A percentile compares a stretch with the other conserved stretches of the same genome.
These are phyloP conservation scores for Ladona fulva DNA, from an alignment of 1,140 invertebrate genomes.

Conservation along the genomic window DNA sequence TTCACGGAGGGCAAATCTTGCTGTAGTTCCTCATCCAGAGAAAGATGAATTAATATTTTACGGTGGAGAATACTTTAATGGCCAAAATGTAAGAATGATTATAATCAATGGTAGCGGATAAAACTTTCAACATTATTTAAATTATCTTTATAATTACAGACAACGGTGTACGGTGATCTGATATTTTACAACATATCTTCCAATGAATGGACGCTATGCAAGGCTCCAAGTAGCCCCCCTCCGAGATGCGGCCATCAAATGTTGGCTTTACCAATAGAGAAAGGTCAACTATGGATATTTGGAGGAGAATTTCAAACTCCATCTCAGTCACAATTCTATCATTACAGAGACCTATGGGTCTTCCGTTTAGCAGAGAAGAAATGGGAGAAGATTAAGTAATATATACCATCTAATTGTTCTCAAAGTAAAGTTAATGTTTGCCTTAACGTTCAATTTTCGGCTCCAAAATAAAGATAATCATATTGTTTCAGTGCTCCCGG, in stretches of 20 bases:
- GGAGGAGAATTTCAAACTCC: slow-evolving; percentile 88
- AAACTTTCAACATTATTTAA: not conserved
- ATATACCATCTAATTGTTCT: not conserved
- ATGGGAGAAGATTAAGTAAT: slow-evolving; percentile 77
- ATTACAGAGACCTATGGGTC: slow-evolving; percentile 88
- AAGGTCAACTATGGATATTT: slow-evolving; percentile 66
- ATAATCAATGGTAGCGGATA: not conserved
- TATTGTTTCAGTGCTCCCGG: slow-evolving; percentile 45
- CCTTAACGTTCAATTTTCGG: not conserved
- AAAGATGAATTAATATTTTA: slow-evolving; percentile 85
- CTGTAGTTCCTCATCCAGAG: slow-evolving; percentile 69
- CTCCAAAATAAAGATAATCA: not conserved
- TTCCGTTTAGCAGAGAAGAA: slow-evolving; percentile 65
- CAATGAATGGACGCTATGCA: slow-evolving; percentile 69
- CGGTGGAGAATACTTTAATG: slow-evolving; percentile 88
- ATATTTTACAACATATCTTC: slow-evolving; percentile 73
- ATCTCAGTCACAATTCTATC: slow-evolving; percentile 85
- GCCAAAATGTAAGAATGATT: slow-evolving; percentile 57
- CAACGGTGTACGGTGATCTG: slow-evolving; percentile 74
- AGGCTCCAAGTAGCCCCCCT: slow-evolving; percentile 69
- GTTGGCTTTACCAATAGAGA: slow-evolving; percentile 56
- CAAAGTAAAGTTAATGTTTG: not conserved
- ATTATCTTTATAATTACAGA: slow-evolving; percentile 46
- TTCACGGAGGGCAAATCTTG: slow-evolving; percentile 67
- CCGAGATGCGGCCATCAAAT: slow-evolving; percentile 83